Base-by-base conservation (phyloP, 2,113 vertebrate genomes). In the Hippolais icterina region DNA sequence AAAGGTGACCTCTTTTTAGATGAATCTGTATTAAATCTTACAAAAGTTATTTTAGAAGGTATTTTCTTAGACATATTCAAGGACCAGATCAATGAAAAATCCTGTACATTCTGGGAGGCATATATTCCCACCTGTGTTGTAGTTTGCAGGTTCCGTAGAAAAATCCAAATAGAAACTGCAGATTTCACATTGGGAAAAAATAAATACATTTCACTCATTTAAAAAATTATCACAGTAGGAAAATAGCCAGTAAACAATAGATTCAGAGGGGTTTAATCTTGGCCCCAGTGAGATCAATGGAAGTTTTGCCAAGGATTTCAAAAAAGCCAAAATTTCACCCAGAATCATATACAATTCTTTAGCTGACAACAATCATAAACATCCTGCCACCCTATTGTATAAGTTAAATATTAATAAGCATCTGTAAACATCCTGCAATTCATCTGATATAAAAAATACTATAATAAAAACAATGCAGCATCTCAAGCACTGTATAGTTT, bases 401-500 rank as follows among this genome's bases (percentile, higher is more conserved):
- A 94, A 96, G 90, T 96, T 96, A 97, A 93, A 96, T 96, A 94
- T 90, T 75, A 81, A 93, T 93, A 93, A 94, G 91, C 80, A 88
- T 95, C 61, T 96, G 95, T 97, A 97, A 97, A 97, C 89, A 90
- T 93, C 91, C 87, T 76, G 79, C 69, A 66, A 89, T 93, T 92
- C 53, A 56, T 96, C 79, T 83, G 79, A 92, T 91, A 95, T 81
- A 93, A 94, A 96, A 97, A 97, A 96, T 92, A 92, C 35, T 85
- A 68, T 46, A 78, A 88, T 85, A 93, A 94, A 95, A 94, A 92
- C 91, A 90, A 93, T 86, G 94, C 94, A 97, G 92, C 93, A 95
- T 93, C 70, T 88, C 81, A 85, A 95, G 89, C 92, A 83, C 77
- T 88, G 85, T 90, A 71, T 79, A 91, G n/a, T 66, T 77, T 74